Base-by-base conservation (phyloP, 2,113 vertebrate genomes). In the Spea bombifrons region DNA sequence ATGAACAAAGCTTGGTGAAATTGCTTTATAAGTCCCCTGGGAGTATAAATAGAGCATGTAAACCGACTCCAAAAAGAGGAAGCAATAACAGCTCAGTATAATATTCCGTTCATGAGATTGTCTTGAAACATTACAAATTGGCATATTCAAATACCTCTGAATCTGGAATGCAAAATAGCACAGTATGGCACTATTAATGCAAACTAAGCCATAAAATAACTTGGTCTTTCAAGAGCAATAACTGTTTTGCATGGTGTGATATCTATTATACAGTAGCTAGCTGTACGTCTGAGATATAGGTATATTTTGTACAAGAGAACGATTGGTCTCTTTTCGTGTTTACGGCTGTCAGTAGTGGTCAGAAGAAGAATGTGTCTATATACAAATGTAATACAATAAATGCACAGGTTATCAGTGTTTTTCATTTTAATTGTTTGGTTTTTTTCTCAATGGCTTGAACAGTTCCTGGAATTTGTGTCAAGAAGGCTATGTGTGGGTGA, bases 191-290 rank as follows among this genome's bases (percentile, higher is more conserved):
- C 90, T 90, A 87, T 90, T 91, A 76, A 90, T 92, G 88, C 87
- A 92, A 91, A 92, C 87, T 90, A 94, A 95, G 96, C 95, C 95
- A 96, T 96, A 93, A 88, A 85, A 88, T 86, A 87, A 92, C 92
- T 89, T 93, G 93, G 92, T 88, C 88, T 85, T 94, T 94, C 94
- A 94, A 92, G 92, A 97, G 95, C 95, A 97, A 96, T 97, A 98
- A 97, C 84, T 89, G 87, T 95, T 92, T 91, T 95, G 93, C 93
- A 94, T 95, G 93, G 94, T 86, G 85, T 92, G 94, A 87, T 91
- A 88, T 52, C 4, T 59, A 59, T 59, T 59, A 13, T 59, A 59
- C 2, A 59, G 55, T 4, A 59, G 10, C 30, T 30, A 1, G 30
- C 30, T 30, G 30, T 30, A 30, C 30, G 30, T 30, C 1, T 2